phyloP scores from a whole-genome alignment of 2,113 vertebrate species.

The Megalops atlanticus region DNA sequence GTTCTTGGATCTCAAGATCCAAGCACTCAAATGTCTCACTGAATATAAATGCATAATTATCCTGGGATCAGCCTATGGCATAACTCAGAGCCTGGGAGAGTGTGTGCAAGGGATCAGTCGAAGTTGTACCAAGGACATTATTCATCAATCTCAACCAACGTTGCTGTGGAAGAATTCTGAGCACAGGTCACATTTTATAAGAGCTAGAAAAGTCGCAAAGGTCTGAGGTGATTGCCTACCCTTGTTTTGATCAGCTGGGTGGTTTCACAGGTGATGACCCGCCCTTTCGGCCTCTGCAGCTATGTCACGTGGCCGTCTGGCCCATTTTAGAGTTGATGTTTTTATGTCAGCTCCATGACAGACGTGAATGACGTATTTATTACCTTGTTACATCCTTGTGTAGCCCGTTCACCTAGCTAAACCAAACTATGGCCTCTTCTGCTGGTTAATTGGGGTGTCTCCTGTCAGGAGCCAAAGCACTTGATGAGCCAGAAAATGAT shows the following conservation, averaged over 20 bases:
- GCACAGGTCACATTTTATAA: not conserved
- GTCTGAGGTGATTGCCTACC: not conserved
- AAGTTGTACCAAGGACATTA: not conserved
- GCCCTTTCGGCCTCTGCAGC: not conserved
- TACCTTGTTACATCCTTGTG: not conserved
- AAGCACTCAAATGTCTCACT: not conserved
- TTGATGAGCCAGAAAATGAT: slow-evolving; percentile 4
- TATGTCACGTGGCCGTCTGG: not conserved
- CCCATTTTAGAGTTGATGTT: no score
- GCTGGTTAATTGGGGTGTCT: not conserved
- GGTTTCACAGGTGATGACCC: not conserved
- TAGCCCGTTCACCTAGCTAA: not conserved
- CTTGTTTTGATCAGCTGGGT: not conserved
- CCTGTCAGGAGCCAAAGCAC: not conserved
- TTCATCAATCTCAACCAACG: not conserved
- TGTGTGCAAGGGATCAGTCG: not conserved
- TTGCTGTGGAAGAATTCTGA: not conserved
- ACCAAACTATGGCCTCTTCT: not conserved
- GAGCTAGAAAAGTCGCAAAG: not conserved
- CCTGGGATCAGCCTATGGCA: not conserved
- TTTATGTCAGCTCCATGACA: not conserved
- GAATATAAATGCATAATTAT: not conserved
- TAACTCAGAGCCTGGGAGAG: not conserved
- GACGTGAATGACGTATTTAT: not conserved
- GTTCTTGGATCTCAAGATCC: not conserved